Base-by-base conservation (phyloP, 2,113 vertebrate species). In the Pandion haliaetus region DNA sequence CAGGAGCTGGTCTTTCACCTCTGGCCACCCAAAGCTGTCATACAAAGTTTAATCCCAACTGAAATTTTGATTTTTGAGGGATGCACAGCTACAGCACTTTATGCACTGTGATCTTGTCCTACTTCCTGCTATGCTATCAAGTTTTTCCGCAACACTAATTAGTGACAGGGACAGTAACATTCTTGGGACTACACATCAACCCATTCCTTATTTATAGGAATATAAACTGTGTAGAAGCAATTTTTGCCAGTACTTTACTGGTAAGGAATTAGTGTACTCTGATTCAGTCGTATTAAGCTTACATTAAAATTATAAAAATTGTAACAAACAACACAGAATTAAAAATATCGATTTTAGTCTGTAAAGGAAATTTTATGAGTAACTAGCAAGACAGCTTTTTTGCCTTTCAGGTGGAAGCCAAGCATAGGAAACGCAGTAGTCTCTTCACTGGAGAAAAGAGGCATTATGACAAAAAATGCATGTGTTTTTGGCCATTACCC, bases 401-500 rank as follows among this genome's bases (percentile, higher is more conserved):
- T 66, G 26, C 29, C 21, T 62, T 44, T 44, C 19, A 28, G 3
- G 16, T 2, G 1, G 3, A 45, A 54, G 15, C 8, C 17, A 40
- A 52, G 36, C 31, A 12, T 2, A 36, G 10, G 29, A 66, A 61
- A 71, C 1, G 5, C 29, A 31, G 18, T 4, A 38, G 20, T 19
- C 79, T 40, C 40, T 8, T 25, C 54, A 57, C 9, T 14, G 4
- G 2, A 47, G 45, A 14, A 50, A 59, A 69, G 13, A 52, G 9
- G 6, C 44, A 36, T 24, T 29, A 32, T 7, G 3, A 50, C 10
- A n/a, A 76, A 42, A 2, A 20, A 19, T 1, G 4, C 8, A 2
- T 0, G 13, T 6, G 15, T 0, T 32, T 77, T 47, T 10, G 8
- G 17, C 44, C 24, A 18, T 8, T 8, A 13, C 2, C 34, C 15